Evolutionary conservation across 2,113 vertebrate genomes (phyloP).

Genomic region (Cranoglanis bouderius): DNA sequence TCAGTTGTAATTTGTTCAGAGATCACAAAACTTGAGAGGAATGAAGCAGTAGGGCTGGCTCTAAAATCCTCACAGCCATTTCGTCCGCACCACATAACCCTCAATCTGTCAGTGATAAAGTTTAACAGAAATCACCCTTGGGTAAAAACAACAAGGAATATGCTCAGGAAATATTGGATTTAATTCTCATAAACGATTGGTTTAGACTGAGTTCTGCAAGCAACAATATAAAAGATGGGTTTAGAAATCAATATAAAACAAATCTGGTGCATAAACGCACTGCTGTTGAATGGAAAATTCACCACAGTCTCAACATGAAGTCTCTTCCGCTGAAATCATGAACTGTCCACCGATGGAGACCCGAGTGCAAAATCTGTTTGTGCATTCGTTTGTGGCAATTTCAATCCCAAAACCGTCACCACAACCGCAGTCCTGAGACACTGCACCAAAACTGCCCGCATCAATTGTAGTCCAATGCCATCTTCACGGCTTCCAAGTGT

Average conservation of each 20-base stretch:
- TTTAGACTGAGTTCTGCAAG: background rate
- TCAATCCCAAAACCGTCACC: too few relatives aligned
- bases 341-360: too few relatives aligned
- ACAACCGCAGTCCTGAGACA: too few relatives aligned
- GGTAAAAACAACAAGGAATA: background rate
- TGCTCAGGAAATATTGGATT: background rate
- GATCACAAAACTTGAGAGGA: background rate
- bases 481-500: too few relatives aligned
- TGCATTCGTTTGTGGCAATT: too few relatives aligned
- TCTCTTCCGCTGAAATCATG: too few relatives aligned
- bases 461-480: too few relatives aligned
- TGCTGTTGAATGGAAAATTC: background rate
- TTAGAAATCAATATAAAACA: background rate
- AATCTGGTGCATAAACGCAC: background rate
- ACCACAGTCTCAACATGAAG: too few relatives aligned
- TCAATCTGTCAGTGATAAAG: constrained; percentile 13
- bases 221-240: constrained; percentile 3
- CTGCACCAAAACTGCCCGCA: too few relatives aligned
- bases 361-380: too few relatives aligned
- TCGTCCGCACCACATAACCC: constrained; percentile 2
- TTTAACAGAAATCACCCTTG: background rate
- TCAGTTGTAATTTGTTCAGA: background rate
- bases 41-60: background rate
- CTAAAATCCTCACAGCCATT: background rate
- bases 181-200: constrained; percentile 13